phyloP scores from a whole-genome alignment of 2,113 vertebrate species.

The Phoxinus phoxinus region DNA sequence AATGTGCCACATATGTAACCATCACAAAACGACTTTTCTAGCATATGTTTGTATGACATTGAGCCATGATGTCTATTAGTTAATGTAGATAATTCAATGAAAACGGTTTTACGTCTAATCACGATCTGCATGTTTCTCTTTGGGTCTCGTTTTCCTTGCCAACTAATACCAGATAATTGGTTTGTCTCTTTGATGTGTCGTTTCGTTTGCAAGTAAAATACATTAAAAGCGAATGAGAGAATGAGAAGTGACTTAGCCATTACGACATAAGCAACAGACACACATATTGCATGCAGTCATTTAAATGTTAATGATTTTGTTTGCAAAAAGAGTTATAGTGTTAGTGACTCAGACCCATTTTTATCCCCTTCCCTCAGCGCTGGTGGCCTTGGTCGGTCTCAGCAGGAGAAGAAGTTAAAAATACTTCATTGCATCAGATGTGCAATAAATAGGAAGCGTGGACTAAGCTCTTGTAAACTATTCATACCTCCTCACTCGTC shows the following conservation, averaged over 20 bases:
- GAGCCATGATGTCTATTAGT: background rate
- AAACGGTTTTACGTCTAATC: background rate
- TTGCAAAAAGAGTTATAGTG: background rate
- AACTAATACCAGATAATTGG: background rate
- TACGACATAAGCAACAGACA: background rate
- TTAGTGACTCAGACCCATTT: conserved; percentile 18
- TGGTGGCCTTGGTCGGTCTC: background rate
- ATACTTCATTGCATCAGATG: conserved; percentile 28
- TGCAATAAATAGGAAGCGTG: conserved; percentile 2
- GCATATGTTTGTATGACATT: background rate
- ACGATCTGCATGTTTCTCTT: background rate
- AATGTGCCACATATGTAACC: background rate
- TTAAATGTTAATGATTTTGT: conserved; percentile 8
- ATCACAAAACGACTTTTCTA: background rate
- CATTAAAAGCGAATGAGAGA: background rate
- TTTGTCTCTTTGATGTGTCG: background rate
- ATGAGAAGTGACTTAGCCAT: background rate
- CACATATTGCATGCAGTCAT: background rate
- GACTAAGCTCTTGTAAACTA: conserved; percentile 13
- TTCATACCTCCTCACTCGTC: background rate
- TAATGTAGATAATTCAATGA: background rate
- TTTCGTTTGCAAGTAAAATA: background rate
- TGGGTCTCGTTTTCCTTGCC: background rate
- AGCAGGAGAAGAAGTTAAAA: conserved; percentile 8
- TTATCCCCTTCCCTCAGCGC: background rate